These are phyloP conservation scores for Polyommatus icarus DNA, from an alignment of 2,888 invertebrate genomes.

Conservation along the genomic window DNA sequence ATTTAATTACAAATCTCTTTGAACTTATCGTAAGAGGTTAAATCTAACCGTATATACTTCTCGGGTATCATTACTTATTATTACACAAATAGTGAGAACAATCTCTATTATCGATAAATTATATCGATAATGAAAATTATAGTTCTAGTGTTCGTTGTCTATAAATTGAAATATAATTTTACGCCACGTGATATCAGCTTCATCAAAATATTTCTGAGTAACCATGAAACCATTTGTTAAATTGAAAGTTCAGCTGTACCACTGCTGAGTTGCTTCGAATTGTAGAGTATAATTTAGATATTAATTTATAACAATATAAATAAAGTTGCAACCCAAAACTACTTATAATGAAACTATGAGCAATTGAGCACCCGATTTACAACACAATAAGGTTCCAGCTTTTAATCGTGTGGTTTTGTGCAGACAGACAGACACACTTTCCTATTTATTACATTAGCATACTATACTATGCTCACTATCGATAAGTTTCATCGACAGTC, in stretches of 20 bases:
- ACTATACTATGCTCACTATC: conserved; percentile 13
- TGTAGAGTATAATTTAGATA: no score
- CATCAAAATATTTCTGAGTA: neutral
- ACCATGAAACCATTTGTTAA: neutral
- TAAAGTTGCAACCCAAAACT: no score
- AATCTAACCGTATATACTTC: neutral
- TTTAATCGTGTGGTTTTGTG: no score
- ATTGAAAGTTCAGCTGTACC: no score
- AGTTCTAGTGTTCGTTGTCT: neutral
- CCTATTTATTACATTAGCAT: neutral
- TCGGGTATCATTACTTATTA: neutral
- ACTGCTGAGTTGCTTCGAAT: no score
- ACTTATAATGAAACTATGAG: no score
- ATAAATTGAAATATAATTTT: neutral
- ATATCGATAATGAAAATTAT: neutral
- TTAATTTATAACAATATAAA: no score
- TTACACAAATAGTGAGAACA: neutral
- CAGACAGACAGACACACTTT: neutral
- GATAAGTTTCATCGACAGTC: conserved; percentile 18
- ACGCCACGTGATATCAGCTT: neutral
- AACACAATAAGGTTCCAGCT: no score
- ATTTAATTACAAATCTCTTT: neutral
- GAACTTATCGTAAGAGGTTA: neutral
- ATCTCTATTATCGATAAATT: neutral
- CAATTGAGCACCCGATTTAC: no score